phyloP scores from a whole-genome alignment of 30 jellyfish, hydroid and myxozoan species.

The Hydra vulgaris region DNA sequence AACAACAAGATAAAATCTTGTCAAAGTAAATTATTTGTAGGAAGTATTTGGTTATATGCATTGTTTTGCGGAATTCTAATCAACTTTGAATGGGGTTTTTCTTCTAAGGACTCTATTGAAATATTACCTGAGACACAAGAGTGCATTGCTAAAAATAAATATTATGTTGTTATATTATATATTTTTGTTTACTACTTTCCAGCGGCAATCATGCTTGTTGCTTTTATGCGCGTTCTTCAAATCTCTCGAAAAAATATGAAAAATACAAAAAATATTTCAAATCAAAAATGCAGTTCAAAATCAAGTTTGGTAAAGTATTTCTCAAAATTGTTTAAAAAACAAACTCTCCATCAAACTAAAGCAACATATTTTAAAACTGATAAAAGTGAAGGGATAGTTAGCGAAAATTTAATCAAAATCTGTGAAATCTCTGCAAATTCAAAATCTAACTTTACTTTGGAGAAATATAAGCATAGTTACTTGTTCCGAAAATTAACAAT shows the following conservation, averaged over 20 bases:
- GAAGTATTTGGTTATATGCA: slow-evolving; percentile 59
- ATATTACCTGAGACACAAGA: not conserved
- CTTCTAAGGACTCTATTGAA: not conserved
- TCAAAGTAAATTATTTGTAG: slow-evolving; percentile 38
- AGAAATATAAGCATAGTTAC: not conserved
- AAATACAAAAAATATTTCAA: slow-evolving; percentile 21
- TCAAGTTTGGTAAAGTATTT: not conserved
- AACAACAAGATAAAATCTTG: slow-evolving; percentile 28
- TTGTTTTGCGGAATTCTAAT: slow-evolving; percentile 50
- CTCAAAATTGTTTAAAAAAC: too few species aligned
- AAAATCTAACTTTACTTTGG: not conserved
- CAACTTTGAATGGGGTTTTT: slow-evolving; percentile 41
- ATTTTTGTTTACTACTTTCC: slow-evolving; percentile 7
- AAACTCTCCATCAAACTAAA: too few species aligned
- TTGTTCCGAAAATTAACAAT: not conserved
- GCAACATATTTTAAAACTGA: too few species aligned
- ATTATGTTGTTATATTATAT: slow-evolving; percentile 17
- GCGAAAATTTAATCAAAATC: too few species aligned
- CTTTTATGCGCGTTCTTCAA: slow-evolving; percentile 63
- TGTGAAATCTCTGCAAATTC: too few species aligned
- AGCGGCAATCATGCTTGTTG: slow-evolving; percentile 47
- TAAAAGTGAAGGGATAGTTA: too few species aligned
- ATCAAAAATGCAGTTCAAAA: not conserved
- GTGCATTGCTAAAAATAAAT: not conserved
- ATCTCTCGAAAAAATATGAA: slow-evolving; percentile 66